Conservation (phyloP, 1,140 invertebrate genomes). For the Physella acuta region DNA sequence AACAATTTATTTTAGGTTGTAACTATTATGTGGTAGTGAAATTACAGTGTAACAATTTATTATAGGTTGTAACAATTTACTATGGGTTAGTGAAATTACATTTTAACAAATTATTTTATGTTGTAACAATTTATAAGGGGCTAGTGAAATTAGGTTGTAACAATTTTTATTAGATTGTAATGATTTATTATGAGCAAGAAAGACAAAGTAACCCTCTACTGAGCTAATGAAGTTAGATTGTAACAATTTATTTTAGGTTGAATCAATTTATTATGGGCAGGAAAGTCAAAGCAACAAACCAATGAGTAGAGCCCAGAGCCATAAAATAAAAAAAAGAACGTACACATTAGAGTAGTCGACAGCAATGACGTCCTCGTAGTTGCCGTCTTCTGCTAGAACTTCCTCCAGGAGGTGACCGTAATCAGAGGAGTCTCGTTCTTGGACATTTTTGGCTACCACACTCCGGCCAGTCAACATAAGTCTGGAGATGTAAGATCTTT, state of each 20-base stretch:
- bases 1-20: neutral
- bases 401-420: slow-evolving; percentile 48
- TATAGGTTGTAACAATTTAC: neutral
- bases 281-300: too few species aligned
- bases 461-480: neutral
- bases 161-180: too few species aligned
- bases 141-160: neutral
- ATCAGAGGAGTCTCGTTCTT: slow-evolving; percentile 23
- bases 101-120: neutral
- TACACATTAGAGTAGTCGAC: slow-evolving; percentile 53
- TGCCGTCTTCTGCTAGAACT: slow-evolving; percentile 47
- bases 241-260: neutral
- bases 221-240: neutral
- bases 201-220: too few species aligned
- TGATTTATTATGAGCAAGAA: too few species aligned
- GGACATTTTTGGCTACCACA: neutral
- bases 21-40: neutral
- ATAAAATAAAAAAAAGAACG: slow-evolving; percentile 29
- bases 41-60: neutral
- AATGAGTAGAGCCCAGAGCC: too few species aligned
- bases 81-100: neutral
- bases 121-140: neutral
- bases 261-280: too few species aligned
- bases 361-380: slow-evolving; percentile 54
- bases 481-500: neutral